Evolutionary conservation across 2,888 invertebrate species (phyloP), one percentile per base, ranked within the genome.

Genomic region (Agonopterix heracliana): DNA sequence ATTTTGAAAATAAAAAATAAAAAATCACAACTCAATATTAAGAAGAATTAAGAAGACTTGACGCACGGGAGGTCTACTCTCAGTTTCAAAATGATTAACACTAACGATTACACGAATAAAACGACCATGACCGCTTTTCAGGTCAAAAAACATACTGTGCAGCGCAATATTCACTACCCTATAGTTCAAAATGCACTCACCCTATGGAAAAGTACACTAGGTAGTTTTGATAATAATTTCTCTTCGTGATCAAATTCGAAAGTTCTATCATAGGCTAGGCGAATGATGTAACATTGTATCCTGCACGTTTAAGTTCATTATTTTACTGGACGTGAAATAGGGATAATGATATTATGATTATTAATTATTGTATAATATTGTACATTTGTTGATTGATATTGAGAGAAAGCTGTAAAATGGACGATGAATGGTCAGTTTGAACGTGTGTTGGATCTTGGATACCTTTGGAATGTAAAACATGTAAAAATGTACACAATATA

Each of bases 211-310:
- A 70, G 70, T 81, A 85, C 77, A 79, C 82, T 87, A 86, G 82
- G 84, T 86, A 87, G 85, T 81, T 82, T 83, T 81, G 78, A 83
- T 85, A 86, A 86, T 86, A 78, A 82, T 87, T 88, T 88, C 76
- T 84, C 84, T 85, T 87, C 83, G 83, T 80, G 84, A 86, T 86
- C 83, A 80, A 84, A 81, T 83, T 86, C 76, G 76, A 82, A 84
- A 86, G 84, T 80, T 81, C 84, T 87, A 86, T 86, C 86, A 86
- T 88, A 88, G 88, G 87, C 78, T 88, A 87, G 87, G 83, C 76
- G 75, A 87, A 86, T 81, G 81, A 76, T 80, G 73, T 80, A 76
- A 81, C 79, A 79, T 46, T 75, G 70, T 81, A 81, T 72, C 69
- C 72, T 71, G 71, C 66, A 72, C 61, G 57, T 68, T 79, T 75